These are phyloP conservation scores for Coecobrya sp. DNA, from an alignment of 2,888 invertebrate genomes.

Conservation along the genomic window DNA sequence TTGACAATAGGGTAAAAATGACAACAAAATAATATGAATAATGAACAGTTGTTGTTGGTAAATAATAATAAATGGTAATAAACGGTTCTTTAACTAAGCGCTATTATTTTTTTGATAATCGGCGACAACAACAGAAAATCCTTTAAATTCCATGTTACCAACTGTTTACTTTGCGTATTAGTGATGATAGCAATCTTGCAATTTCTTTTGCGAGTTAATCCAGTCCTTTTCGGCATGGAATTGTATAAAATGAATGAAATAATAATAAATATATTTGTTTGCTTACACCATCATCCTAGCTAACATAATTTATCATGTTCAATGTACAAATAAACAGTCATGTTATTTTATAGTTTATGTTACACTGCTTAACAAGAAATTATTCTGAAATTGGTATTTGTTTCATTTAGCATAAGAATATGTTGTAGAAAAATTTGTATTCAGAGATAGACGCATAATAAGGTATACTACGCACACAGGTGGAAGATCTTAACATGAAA, in stretches of 20 bases:
- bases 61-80: background rate
- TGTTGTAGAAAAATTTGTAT: background rate
- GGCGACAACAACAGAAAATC: background rate
- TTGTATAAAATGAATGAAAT: background rate
- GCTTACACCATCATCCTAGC: background rate
- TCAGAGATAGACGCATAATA: background rate
- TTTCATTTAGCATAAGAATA: too few relatives aligned
- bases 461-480: background rate
- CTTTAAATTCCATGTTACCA: background rate
- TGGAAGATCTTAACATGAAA: conserved; percentile 20
- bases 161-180: conserved; percentile 1
- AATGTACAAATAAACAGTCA: background rate
- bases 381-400: conserved; percentile 18
- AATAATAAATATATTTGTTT: background rate
- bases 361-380: background rate
- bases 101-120: background rate
- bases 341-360: background rate
- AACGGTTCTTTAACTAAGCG: background rate
- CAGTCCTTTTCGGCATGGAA: background rate
- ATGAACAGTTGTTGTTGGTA: background rate
- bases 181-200: background rate
- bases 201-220: background rate
- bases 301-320: conserved; percentile 12
- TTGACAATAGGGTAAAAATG: background rate
- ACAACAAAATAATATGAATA: background rate